Conservation (phyloP, 2,113 vertebrate genomes). For the Herpailurus yagouaroundi region DNA sequence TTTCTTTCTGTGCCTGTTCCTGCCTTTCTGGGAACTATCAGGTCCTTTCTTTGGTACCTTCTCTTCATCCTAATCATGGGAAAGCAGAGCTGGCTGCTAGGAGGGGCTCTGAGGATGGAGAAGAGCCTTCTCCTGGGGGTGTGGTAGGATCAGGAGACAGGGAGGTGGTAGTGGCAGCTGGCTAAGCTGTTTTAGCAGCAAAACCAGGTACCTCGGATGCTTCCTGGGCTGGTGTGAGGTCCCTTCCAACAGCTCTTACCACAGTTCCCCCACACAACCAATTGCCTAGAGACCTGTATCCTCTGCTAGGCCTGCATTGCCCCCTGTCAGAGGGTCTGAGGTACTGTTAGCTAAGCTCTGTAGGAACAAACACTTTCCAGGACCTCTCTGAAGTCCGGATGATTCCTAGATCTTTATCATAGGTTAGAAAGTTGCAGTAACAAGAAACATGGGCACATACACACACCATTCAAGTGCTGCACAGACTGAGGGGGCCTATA, state of each 20-base stretch:
- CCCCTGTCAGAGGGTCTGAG: neutral
- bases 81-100: neutral
- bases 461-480: neutral
- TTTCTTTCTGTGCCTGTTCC: neutral
- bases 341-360: neutral
- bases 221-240: neutral
- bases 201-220: neutral
- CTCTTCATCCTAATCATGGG: neutral
- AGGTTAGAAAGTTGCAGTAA: neutral
- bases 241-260: neutral
- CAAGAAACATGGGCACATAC: neutral
- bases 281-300: neutral
- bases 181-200: neutral
- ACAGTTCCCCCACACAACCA: neutral
- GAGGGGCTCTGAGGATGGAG: neutral
- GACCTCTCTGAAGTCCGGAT: neutral
- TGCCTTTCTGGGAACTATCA: conserved; percentile 16
- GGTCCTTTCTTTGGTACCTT: neutral
- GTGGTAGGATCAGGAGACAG: neutral
- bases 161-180: neutral
- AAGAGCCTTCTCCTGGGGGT: neutral
- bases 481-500: neutral
- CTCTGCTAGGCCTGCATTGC: conserved; percentile 38
- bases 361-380: neutral
- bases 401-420: neutral